Evolutionary conservation across 2,888 invertebrate genomes (phyloP).

Genomic region (Erebia aethiops): DNA sequence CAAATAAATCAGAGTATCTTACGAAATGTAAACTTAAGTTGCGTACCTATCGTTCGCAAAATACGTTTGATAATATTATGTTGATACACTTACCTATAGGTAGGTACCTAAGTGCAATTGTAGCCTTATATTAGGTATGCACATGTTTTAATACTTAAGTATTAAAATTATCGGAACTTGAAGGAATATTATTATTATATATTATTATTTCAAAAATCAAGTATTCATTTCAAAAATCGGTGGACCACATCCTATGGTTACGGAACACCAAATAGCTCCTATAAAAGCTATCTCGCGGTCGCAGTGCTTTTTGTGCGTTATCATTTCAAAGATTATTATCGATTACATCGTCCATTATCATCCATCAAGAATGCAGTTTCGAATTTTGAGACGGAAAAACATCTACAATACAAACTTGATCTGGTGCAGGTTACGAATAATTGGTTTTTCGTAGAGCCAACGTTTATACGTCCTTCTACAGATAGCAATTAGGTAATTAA

Average conservation of each 20-base stretch:
- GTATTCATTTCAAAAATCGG: neutral
- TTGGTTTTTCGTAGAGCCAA: conserved; percentile 31
- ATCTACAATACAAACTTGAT: conserved; percentile 27
- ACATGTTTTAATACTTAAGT: neutral
- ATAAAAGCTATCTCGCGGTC: conserved; percentile 20
- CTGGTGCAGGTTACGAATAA: conserved; percentile 21
- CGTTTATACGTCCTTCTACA: conserved; percentile 30
- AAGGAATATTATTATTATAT: neutral
- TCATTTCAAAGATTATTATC: conserved; percentile 36
- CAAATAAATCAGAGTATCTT: no score
- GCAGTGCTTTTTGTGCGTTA: conserved; percentile 34
- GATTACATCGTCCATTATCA: conserved; percentile 36
- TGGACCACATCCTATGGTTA: neutral
- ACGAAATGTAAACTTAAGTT: no score
- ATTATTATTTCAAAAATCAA: no score
- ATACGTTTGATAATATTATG: no score
- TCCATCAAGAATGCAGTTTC: conserved; percentile 36
- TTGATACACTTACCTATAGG: no score
- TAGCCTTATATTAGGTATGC: neutral
- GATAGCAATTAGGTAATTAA: conserved; percentile 28
- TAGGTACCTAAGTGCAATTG: neutral
- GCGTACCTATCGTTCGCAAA: no score
- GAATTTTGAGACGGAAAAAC: conserved; percentile 36
- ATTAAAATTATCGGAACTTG: neutral
- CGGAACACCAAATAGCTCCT: conserved; percentile 18